Percentiles rank a stretch among this genome's conserved stretches.
Evolutionary conservation across 1,140 invertebrate genomes (phyloP).

Genomic region (Araneus ventricosus): DNA sequence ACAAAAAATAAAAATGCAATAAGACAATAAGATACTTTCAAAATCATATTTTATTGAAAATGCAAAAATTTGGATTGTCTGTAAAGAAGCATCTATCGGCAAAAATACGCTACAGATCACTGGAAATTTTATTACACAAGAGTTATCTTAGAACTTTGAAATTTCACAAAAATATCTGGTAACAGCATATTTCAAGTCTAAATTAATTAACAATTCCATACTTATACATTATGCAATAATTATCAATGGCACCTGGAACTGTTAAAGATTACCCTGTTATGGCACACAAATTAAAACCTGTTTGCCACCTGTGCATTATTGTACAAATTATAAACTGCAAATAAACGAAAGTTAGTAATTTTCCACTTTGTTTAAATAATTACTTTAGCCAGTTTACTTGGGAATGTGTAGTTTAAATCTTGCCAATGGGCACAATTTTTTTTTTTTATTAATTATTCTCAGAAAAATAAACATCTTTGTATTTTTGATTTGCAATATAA

Average conservation of each 20-base stretch:
- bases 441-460: too few species aligned
- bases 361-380: background rate
- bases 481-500: background rate
- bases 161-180: background rate
- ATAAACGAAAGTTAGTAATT: background rate
- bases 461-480: background rate
- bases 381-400: background rate
- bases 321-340: background rate
- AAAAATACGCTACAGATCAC: background rate
- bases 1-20: too few species aligned
- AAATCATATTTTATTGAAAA: slow-evolving; percentile 18
- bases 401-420: too few species aligned
- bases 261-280: slow-evolving; percentile 13
- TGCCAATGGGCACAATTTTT: too few species aligned
- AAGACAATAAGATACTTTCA: background rate
- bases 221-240: background rate
- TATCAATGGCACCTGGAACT: background rate
- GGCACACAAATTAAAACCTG: slow-evolving; percentile 33
- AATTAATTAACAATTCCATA: background rate
- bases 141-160: background rate
- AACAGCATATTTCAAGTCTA: background rate
- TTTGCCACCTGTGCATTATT: slow-evolving; percentile 28
- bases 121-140: background rate
- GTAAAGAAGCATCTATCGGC: background rate
- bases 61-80: background rate